Conservation (phyloP, 2,888 invertebrate genomes). For the Temnothorax unifasciatus region DNA sequence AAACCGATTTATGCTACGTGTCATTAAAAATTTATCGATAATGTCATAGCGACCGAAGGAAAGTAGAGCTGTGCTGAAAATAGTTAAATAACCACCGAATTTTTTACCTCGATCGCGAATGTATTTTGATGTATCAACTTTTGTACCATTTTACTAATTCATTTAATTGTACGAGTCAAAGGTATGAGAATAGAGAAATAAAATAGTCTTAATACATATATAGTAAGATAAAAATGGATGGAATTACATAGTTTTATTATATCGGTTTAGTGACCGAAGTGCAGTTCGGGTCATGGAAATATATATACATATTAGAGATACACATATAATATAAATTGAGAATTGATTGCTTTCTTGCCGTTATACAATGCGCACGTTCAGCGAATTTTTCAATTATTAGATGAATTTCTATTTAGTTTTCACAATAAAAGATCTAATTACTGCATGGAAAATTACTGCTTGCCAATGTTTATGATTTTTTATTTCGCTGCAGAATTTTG, state of each 20-base stretch:
- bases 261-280: neutral
- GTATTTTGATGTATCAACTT: neutral
- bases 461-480: neutral
- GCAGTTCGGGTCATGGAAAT: neutral
- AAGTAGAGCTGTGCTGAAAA: neutral
- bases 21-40: constrained; percentile 27
- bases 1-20: neutral
- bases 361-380: neutral
- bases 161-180: neutral
- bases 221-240: neutral
- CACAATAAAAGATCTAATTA: neutral
- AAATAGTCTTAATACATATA: neutral
- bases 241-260: neutral
- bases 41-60: neutral
- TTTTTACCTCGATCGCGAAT: neutral
- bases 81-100: constrained; percentile 8
- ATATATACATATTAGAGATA: neutral
- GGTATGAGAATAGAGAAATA: neutral
- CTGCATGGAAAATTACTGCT: neutral
- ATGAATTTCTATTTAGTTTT: neutral
- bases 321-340: constrained; percentile 10
- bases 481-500: neutral
- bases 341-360: neutral
- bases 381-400: neutral
- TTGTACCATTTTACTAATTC: neutral